Base-by-base conservation (phyloP, 64 coral and sea anemone genomes). In the Montipora efflorescens region DNA sequence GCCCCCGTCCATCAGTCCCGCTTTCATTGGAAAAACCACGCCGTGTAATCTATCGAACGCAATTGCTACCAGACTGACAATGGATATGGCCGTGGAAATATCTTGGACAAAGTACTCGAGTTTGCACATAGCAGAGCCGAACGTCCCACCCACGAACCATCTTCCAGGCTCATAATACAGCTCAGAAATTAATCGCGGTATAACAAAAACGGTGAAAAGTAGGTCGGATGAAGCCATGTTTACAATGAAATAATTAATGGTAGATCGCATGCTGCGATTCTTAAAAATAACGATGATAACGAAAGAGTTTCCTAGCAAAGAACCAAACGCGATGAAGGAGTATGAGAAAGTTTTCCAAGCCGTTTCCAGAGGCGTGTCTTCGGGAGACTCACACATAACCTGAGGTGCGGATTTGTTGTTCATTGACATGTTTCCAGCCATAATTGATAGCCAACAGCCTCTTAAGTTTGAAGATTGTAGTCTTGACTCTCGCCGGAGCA, bases 41-140 rank as follows among this genome's bases (percentile, higher is more conserved):
- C 77, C 92, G 47, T 94, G 80, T 45, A 94, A 94, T 16, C 92
- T 64, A 12, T 94, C 92, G 49, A 90, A 5, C 0, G 87, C 87
- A 8, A 90, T 94, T 3, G 81, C 92, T 0, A 82, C 66, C 50
- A 94, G 68, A 45, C 92, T 94, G 52, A 90, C 45, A 53, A 94
- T 83, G 0, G 92, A 94, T 7, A 94, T 87, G 50, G 92, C 76
- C 0, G 92, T 94, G 2, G 81, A 47, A 2, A 84, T 45, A 48
- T 84, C 81, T 64, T 84, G 81, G 7, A 84, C 16, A 43, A 84
- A 84, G 23, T 47, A n/a, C 8, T 67, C 81, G 12, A 84, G 36
- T 45, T 84, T 84, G 62, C 81, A 84, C 28, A 84, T 3, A 2
- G 47, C 5, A 4, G 28, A 69, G 5, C 81, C 81, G 4, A 69